Evolutionary conservation across 1,140 invertebrate species (phyloP), one percentile per base, ranked within the genome.

Genomic region (Hirudo medicinalis): DNA sequence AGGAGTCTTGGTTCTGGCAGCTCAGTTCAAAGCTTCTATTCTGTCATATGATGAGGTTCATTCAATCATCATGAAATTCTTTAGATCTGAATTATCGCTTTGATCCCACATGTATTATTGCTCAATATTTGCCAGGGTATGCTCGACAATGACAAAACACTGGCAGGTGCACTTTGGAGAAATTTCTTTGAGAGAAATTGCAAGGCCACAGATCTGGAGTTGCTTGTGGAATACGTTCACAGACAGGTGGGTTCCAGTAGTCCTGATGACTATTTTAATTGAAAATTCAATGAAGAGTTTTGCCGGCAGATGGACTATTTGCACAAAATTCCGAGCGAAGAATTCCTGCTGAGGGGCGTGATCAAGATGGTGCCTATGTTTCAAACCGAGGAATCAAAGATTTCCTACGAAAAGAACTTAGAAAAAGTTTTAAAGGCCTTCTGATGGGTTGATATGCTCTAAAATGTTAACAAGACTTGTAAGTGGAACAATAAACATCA

Each of bases 151-250:
- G 90, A 91, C 78, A 85, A 81, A 72, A 81, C 88, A 13, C 81
- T 94, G 72, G 91, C 91, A 27, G 86, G 85, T 43, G 89, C 90
- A 17, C 73, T 94, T n/a, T 94, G 91, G 91, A 85, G 89, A 76
- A 85, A 88, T 72, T 86, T 93, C 76, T 90, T 91, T 75, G 73
- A 75, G 27, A 67, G 36, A 22, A 55, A 53, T 22, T 73, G 74
- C 60, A 75, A 76, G 29, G 67, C 77, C 22, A 66, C 72, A 25
- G 70, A 72, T 32, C 49, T 80, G 60, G 78, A 76, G 63, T 57
- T 54, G 27, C 57, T 75, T 20, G 76, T 80, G 19, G 63, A 77
- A 11, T 80, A 78, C 71, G 75, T 80, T 22, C 76, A 79, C 72
- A 78, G 75, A 74, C 77, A 80, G 76, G 76, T 79, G 17, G 19